Evolutionary conservation across 1,140 invertebrate genomes (phyloP).

Genomic region (Chymomyza costata): DNA sequence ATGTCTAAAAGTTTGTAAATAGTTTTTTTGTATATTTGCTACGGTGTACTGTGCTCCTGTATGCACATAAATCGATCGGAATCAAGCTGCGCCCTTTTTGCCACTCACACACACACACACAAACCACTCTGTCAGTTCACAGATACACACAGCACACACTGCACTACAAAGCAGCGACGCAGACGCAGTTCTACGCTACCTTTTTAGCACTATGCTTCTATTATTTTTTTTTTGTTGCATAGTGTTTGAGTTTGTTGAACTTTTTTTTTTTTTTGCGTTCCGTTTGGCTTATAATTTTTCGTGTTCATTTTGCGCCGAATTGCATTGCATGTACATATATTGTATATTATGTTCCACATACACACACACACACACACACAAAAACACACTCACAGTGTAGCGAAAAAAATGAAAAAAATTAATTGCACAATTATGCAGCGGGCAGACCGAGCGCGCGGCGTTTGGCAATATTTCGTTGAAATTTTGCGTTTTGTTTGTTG

Average conservation of each 20-base stretch:
- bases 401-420: slow-evolving; percentile 35
- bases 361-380: slow-evolving; percentile 21
- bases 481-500: slow-evolving; percentile 18
- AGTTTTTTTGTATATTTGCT: no score
- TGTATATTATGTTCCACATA: slow-evolving; percentile 33
- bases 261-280: slow-evolving; percentile 24
- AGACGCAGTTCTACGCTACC: slow-evolving; percentile 27
- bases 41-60: slow-evolving; percentile 53
- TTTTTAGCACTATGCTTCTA: slow-evolving; percentile 25
- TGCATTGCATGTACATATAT: slow-evolving; percentile 48
- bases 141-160: slow-evolving; percentile 60
- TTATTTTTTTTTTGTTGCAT: slow-evolving; percentile 10
- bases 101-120: slow-evolving; percentile 34
- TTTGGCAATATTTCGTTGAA: slow-evolving; percentile 41
- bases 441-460: slow-evolving; percentile 35
- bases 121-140: slow-evolving; percentile 31
- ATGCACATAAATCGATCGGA: slow-evolving; percentile 60
- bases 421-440: slow-evolving; percentile 71
- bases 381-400: slow-evolving; percentile 28
- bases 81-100: slow-evolving; percentile 65
- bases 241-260: slow-evolving; percentile 47
- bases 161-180: slow-evolving; percentile 22
- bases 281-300: slow-evolving; percentile 13
- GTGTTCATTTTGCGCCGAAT: slow-evolving; percentile 21
- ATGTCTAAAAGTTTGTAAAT: no score